Conservation (phyloP, 2,113 vertebrate genomes). For the Verasper variegatus region DNA sequence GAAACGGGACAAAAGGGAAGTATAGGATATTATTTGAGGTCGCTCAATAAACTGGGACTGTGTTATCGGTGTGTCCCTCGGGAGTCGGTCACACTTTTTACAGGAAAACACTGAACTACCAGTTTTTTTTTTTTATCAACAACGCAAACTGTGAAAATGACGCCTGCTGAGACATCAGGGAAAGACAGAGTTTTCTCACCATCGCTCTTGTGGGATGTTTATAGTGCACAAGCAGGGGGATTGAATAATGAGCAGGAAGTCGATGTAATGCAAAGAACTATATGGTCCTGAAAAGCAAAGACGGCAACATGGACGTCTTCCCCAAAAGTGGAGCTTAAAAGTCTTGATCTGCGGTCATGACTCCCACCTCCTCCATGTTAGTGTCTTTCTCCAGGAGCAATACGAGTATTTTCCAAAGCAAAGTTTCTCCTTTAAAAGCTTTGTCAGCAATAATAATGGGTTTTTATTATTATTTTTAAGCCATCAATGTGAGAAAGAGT, state of each 20-base stretch:
- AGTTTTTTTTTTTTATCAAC: constrained; percentile 10
- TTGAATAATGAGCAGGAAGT: background rate
- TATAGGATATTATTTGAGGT: background rate
- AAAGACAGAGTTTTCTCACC: constrained; percentile 24
- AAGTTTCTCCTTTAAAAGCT: too few species aligned
- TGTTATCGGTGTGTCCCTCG: background rate
- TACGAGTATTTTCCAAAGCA: too few species aligned
- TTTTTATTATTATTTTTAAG: too few species aligned
- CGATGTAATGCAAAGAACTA: background rate
- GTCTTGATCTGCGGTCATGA: too few species aligned
- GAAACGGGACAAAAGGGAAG: background rate
- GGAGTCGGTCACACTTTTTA: background rate
- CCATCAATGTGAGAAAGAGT: too few species aligned
- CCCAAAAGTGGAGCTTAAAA: too few species aligned
- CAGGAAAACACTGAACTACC: constrained; percentile 1
- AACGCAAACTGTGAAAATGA: constrained; percentile 33
- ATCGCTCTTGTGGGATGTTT: background rate
- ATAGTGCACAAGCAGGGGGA: background rate
- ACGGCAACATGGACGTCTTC: too few species aligned
- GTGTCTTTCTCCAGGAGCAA: too few species aligned
- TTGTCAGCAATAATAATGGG: too few species aligned
- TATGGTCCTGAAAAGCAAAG: too few species aligned
- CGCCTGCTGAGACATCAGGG: background rate
- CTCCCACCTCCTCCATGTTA: too few species aligned
- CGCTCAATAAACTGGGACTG: background rate